Base-by-base conservation (phyloP, 2,888 invertebrate genomes). In the Bruchidius siliquastri region DNA sequence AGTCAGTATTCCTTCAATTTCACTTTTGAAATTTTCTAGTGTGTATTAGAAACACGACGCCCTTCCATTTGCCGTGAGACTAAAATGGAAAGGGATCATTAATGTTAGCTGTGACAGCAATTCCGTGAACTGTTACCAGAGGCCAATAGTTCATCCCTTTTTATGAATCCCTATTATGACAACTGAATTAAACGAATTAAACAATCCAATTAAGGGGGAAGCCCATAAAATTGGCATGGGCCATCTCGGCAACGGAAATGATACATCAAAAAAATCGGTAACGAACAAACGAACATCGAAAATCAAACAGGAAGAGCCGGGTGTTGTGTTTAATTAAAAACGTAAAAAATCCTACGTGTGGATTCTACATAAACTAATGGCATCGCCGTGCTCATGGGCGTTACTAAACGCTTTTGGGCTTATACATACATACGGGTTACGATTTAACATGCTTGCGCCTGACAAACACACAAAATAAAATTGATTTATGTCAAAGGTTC, bases 211-310 rank as follows among this genome's bases (percentile, higher is more conserved):
- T 49, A 49, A 49, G 8, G 1, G 3, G 8, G 49, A 18, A 49
- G 49, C 49, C 49, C 18, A 49, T 49, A 49, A 49, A 30, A 49
- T 49, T 49, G 49, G 49, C 49, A 49, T 13, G 18, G 49, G 18
- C 49, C 49, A 49, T 49, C 49, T 49, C 49, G 18, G 1, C 6
- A 49, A 49, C 77, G 80, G 81, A 80, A 80, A 78, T 81, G 80
- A 81, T 75, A 77, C 74, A 70, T 77, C 80, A 79, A 77, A 49
- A 49, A 81, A 81, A 80, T 79, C 77, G 75, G 79, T 76, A 80
- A 79, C 78, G 74, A 78, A 78, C 74, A 81, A 82, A 82, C 81
- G 83, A 81, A 81, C 73, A 79, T 77, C 76, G 73, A 78, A 76
- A 78, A 80, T 80, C 77, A 77, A 77, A 74, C 75, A 76, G 76